These are phyloP conservation scores for Macquaria ambigua DNA, from an alignment of 2,113 vertebrate genomes.

Conservation along the genomic window DNA sequence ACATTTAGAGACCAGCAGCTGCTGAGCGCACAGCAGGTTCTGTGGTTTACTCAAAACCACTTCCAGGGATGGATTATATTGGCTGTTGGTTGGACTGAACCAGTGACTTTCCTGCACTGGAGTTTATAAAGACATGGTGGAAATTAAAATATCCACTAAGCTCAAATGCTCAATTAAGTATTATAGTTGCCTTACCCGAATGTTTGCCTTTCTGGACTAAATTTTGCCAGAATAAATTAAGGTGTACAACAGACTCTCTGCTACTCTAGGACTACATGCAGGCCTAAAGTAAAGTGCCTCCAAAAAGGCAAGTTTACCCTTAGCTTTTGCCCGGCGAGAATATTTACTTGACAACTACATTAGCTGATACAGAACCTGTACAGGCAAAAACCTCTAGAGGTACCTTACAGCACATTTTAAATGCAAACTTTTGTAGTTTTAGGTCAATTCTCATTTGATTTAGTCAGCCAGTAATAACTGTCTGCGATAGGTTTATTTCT, in stretches of 20 bases:
- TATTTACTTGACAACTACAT: not conserved
- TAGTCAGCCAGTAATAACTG: not conserved
- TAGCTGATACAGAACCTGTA: not conserved
- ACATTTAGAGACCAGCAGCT: slow-evolving; percentile 37
- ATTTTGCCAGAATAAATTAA: not conserved
- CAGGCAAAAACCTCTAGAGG: not conserved
- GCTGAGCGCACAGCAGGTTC: slow-evolving; percentile 11
- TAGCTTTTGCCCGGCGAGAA: not conserved
- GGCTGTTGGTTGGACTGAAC: not conserved
- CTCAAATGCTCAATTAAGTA: not conserved
- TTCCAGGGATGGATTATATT: not conserved
- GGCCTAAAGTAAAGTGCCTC: not conserved
- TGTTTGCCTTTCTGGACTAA: not conserved
- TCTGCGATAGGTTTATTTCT: not conserved
- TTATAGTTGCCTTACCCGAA: not conserved
- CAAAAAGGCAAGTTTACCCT: not conserved
- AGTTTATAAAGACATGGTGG: not conserved
- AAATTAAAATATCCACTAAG: not conserved
- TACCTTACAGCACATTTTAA: not conserved
- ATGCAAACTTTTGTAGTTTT: not conserved
- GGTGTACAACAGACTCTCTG: not conserved
- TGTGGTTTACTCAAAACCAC: slow-evolving; percentile 11
- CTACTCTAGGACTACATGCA: not conserved
- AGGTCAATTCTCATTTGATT: not conserved
- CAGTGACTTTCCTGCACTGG: not conserved